These are phyloP conservation scores for Proctacanthus coquilletti DNA, from an alignment of 1,140 invertebrate species.

Conservation along the genomic window DNA sequence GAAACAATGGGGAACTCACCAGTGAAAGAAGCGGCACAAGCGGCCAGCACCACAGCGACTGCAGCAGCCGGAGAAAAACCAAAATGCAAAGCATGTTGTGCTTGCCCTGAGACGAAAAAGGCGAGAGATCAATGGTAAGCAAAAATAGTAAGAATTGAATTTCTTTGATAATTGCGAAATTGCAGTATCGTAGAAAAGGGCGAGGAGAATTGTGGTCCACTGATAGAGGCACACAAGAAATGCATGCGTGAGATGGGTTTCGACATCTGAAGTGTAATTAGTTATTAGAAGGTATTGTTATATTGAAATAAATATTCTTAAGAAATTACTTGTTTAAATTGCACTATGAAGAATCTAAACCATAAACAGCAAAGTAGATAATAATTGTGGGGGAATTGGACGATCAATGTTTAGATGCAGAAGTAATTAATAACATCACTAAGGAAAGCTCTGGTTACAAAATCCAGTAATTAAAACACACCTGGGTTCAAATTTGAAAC, in stretches of 20 bases:
- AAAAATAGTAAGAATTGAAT: too few species aligned
- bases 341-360: too few species aligned
- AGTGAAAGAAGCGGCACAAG: conserved; percentile 13
- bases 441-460: too few species aligned
- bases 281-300: too few species aligned
- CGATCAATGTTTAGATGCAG: too few species aligned
- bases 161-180: conserved; percentile 6
- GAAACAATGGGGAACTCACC: conserved; percentile 19
- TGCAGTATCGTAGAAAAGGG: conserved; percentile 85
- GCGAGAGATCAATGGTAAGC: conserved; percentile 77
- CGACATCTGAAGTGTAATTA: conserved; percentile 45
- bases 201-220: conserved; percentile 74
- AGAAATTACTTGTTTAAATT: too few species aligned
- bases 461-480: too few species aligned
- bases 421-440: too few species aligned
- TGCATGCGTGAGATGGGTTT: conserved; percentile 94
- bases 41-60: conserved; percentile 23
- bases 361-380: too few species aligned
- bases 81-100: conserved; percentile 90
- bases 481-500: too few species aligned
- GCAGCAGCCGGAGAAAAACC: conserved; percentile 33
- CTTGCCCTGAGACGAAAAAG: conserved; percentile 92
- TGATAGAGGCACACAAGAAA: conserved; percentile 92
- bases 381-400: too few species aligned
- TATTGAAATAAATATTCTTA: too few species aligned